Base-by-base conservation (phyloP, 2,888 invertebrate genomes). In the Congeria kusceri region DNA sequence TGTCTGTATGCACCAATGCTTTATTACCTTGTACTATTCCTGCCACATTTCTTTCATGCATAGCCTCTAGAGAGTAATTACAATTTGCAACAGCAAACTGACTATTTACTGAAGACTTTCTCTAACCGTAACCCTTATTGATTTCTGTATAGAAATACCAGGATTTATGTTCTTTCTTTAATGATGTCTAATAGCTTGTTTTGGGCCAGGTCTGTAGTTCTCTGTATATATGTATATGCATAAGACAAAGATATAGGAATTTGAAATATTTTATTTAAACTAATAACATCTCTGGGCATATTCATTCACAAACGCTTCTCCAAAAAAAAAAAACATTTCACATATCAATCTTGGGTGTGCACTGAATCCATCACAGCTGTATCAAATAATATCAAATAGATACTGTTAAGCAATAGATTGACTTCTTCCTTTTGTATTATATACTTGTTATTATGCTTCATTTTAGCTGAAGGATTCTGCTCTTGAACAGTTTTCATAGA, bases 131-230 rank as follows among this genome's bases (percentile, higher is more conserved):
- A n/a, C 71, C 23, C 71, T 63, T 27, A 56, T 64, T 13, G 71
- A 44, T 25, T 59, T 59, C 27, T 69, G 59, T 47, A 69, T 46
- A 59, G 49, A 61, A 59, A 69, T 69, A 27, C 62, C 69, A 23
- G 59, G 69, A 61, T 69, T 61, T n/a, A 69, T 61, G 61, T 62
- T 62, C n/a, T 69, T 69, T 27, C 69, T 47, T 59, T 59, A 28
- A 47, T 69, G 69, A 29, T 69, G 69, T 18, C 69, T 39, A 28
- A 25, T 27, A n/a, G 47, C 69, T 46, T 69, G 69, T 59, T 47
- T 69, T 49, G 69, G 18, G 46, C 62, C 47, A 27, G 62, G 23
- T 49, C 13, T 69, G 27, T 44, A 69, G 49, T 69, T 69, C 47
- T 61, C 69, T 49, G 59, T 69, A 32, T 68, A 58, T 9, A n/a